Conservation (phyloP, 2,113 vertebrate genomes). For the Microcebus lehilahytsara region DNA sequence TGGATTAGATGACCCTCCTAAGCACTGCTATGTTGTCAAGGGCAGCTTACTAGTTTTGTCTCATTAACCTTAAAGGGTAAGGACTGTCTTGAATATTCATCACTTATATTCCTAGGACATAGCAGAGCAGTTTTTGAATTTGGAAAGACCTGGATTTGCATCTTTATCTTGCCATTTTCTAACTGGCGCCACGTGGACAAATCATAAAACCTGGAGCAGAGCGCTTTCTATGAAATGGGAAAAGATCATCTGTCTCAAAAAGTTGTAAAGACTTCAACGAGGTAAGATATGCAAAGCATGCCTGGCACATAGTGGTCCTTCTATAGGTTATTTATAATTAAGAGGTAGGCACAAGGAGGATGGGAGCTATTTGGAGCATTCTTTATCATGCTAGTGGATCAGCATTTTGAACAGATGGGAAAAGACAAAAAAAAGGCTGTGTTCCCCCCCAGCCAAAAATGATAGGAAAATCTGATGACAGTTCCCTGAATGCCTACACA, state of each 20-base stretch:
- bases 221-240: not conserved
- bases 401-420: conserved; percentile 11
- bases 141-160: not conserved
- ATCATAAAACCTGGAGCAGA: not conserved
- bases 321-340: not conserved
- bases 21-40: not conserved
- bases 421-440: not conserved
- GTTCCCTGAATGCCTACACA: not conserved
- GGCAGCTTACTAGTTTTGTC: not conserved
- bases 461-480: not conserved
- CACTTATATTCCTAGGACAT: not conserved
- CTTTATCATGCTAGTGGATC: not conserved
- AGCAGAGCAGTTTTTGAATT: not conserved
- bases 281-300: not conserved
- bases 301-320: not conserved
- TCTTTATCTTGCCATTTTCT: not conserved
- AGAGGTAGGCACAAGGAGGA: not conserved
- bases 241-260: not conserved
- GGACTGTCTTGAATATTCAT: not conserved
- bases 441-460: not conserved
- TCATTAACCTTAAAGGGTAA: not conserved
- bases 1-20: not conserved
- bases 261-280: not conserved
- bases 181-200: not conserved
- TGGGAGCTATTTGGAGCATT: not conserved